These are phyloP conservation scores for Nysson spinosus DNA, from an alignment of 2,888 invertebrate genomes.

Conservation along the genomic window DNA sequence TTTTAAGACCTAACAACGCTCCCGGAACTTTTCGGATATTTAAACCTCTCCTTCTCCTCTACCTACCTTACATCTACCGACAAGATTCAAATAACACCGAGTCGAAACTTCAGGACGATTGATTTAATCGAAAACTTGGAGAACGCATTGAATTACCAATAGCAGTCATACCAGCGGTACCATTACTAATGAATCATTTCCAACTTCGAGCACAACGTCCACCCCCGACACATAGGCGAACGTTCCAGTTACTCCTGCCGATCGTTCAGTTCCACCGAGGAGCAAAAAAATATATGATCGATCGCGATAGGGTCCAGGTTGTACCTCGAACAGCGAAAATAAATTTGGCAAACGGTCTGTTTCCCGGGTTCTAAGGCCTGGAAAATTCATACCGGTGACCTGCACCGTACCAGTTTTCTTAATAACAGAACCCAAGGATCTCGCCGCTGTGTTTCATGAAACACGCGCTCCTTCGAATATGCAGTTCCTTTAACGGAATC, in stretches of 20 bases:
- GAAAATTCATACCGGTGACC: conserved; percentile 49
- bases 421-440: conserved; percentile 45
- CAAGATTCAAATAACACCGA: conserved; percentile 40
- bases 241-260: conserved; percentile 47
- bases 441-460: conserved; percentile 33
- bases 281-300: conserved; percentile 41
- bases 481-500: neutral
- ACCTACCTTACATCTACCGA: too few relatives aligned
- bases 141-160: conserved; percentile 44
- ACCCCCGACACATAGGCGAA: conserved; percentile 35
- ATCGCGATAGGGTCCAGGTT: conserved; percentile 26
- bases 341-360: conserved; percentile 56
- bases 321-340: conserved; percentile 45
- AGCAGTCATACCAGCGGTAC: conserved; percentile 37
- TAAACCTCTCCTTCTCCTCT: too few relatives aligned
- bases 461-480: conserved; percentile 9
- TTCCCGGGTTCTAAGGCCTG: conserved; percentile 23
- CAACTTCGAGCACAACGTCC: conserved; percentile 44
- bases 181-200: conserved; percentile 52
- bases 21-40: conserved; percentile 29
- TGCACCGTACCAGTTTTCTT: conserved; percentile 53
- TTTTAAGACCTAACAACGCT: neutral
- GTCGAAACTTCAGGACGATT: conserved; percentile 40
- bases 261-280: conserved; percentile 30
- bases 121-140: conserved; percentile 53